Evolutionary conservation across 2,888 invertebrate genomes (phyloP), one percentile per base, ranked within the genome.

Genomic region (Napeogenes sylphis): DNA sequence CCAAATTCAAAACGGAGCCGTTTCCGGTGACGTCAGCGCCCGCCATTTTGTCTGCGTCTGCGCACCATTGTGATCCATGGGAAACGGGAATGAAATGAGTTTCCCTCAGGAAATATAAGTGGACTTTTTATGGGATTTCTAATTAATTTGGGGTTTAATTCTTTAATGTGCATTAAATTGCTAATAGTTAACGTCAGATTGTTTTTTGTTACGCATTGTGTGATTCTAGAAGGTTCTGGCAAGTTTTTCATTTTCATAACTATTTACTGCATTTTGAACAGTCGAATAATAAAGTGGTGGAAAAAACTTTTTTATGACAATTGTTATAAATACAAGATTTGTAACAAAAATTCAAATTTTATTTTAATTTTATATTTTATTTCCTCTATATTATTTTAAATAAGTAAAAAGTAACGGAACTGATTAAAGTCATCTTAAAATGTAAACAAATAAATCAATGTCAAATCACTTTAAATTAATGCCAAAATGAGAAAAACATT

Each of bases 1-100:
- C 87, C 84, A 84, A 90, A 90, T 89, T 90, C 87, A 88, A 89
- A 88, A 89, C 89, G 89, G 89, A 90, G 90, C 79, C 80, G 82
- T 84, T 90, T 90, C 90, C 90, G 90, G 87, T 87, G 87, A 88
- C 88, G 88, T 89, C 88, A 88, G 68, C 78, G 70, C 65, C 73
- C 65, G 74, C 74, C 74, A 74, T 75, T 74, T 75, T 74, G 73
- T 85, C 84, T 79, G 82, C 83, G 83, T 79, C 78, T 78, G 84
- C 78, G 81, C 71, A 59, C 59, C 59, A 77, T 75, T 81, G 81
- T 82, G 76, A 76, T 69, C 78, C 74, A 86, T 87, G 86, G 87
- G 87, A 87, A 88, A 87, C 83, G 82, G 84, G 87, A 82, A 82
- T 77, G 75, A 80, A 85, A 84, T 84, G 82, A 68, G 76, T 83